Conservation (phyloP, 2,888 invertebrate genomes). For the Trachelus iudaicus region DNA sequence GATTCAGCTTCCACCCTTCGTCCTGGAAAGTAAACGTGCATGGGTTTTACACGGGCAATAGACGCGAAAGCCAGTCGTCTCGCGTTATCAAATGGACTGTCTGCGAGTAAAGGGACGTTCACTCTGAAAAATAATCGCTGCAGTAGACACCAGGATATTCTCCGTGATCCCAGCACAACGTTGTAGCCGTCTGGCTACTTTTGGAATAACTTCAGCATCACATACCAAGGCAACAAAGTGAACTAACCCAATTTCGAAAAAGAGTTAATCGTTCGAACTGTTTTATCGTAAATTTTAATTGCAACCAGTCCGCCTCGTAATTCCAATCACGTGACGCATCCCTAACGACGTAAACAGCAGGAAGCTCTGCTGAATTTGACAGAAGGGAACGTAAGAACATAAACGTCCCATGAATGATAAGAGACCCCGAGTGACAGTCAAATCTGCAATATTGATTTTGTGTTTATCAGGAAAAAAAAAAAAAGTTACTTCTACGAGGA, state of each 20-base stretch:
- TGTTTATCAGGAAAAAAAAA: no score
- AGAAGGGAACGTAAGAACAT: background rate
- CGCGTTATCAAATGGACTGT: no score
- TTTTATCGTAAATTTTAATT: background rate
- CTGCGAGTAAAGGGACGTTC: background rate
- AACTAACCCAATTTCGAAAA: background rate
- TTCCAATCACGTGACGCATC: conserved; percentile 10
- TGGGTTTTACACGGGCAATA: background rate
- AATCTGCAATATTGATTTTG: background rate
- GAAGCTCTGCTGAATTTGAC: background rate
- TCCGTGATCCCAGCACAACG: no score
- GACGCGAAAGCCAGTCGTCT: background rate
- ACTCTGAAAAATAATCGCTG: background rate
- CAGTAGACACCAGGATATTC: no score
- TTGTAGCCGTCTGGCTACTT: no score
- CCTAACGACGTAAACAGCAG: conserved; percentile 11
- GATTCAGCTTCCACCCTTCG: conserved; percentile 95
- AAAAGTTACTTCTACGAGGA: background rate
- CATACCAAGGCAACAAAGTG: background rate
- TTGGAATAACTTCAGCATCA: background rate
- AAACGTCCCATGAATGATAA: background rate
- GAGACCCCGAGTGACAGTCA: background rate
- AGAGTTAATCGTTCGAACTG: background rate
- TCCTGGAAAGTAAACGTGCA: conserved; percentile 71
- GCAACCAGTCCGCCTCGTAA: background rate